Conservation (phyloP, 2,113 vertebrate species). For the Lonchura striata region DNA sequence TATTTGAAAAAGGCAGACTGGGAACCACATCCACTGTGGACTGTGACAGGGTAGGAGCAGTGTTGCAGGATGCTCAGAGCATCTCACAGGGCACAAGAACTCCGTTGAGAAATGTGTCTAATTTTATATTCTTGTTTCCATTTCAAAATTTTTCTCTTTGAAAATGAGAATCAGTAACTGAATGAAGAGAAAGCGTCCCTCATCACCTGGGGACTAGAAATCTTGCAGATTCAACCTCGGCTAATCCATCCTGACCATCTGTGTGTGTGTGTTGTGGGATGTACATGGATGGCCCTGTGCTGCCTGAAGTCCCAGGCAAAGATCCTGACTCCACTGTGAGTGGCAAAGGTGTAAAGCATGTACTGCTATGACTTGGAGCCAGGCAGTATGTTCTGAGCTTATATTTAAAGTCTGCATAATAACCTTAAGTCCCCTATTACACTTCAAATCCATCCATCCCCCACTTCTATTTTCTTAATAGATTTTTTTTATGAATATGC, state of each 20-base stretch:
- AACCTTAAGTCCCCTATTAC: neutral
- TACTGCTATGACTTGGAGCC: neutral
- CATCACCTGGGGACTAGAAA: neutral
- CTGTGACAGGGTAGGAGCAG: neutral
- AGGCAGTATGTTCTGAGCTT: neutral
- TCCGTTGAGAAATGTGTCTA: neutral
- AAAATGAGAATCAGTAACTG: neutral
- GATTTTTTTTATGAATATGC: neutral
- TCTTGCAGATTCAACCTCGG: rapidly evolving
- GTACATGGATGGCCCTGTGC: neutral
- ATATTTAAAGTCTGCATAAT: neutral
- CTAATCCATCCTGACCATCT: neutral
- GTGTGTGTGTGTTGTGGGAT: neutral
- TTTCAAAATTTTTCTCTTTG: neutral
- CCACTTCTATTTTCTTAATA: neutral
- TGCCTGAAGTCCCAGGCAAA: neutral
- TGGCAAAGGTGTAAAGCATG: neutral
- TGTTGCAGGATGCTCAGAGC: neutral
- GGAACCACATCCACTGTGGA: neutral
- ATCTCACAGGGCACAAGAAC: neutral
- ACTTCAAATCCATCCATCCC: neutral
- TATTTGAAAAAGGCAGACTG: neutral
- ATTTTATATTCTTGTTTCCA: neutral
- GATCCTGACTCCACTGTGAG: rapidly evolving
- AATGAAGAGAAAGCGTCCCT: neutral